Evolutionary conservation across 2,888 invertebrate species (phyloP).

Genomic region (Danaus chrysippus): DNA sequence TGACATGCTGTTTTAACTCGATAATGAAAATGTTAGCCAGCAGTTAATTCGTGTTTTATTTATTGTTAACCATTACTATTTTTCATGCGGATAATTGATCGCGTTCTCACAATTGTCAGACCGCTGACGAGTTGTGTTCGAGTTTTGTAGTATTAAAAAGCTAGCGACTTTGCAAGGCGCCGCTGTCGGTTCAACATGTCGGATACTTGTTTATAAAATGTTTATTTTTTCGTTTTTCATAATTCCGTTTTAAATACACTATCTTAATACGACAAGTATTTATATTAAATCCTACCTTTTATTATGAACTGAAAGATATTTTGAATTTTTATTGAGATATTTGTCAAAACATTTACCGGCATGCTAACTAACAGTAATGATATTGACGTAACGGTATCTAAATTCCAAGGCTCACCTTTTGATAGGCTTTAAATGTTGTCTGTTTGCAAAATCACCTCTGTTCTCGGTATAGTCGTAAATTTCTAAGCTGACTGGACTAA

Average conservation of each 20-base stretch:
- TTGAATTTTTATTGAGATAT: constrained; percentile 49
- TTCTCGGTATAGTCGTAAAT: constrained; percentile 33
- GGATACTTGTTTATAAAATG: constrained; percentile 47
- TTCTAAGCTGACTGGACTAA: constrained; percentile 32
- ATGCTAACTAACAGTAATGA: constrained; percentile 48
- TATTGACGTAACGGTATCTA: constrained; percentile 57
- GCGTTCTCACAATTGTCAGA: constrained; percentile 77
- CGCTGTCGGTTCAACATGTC: constrained; percentile 46
- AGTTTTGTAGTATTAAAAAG: constrained; percentile 63
- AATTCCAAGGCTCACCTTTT: constrained; percentile 37
- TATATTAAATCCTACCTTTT: constrained; percentile 59
- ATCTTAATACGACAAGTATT: constrained; percentile 68
- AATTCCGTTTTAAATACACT: constrained; percentile 53
- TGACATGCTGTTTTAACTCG: constrained; percentile 72
- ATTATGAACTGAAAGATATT: constrained; percentile 39
- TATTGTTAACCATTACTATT: constrained; percentile 75
- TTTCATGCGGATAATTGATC: constrained; percentile 73
- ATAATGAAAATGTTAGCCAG: constrained; percentile 71
- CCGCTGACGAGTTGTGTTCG: constrained; percentile 62
- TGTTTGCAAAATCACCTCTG: constrained; percentile 31
- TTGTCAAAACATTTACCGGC: constrained; percentile 47
- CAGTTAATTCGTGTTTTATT: constrained; percentile 68
- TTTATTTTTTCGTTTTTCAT: constrained; percentile 46
- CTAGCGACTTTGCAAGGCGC: constrained; percentile 51
- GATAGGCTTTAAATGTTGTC: constrained; percentile 28